A percentile compares a stretch with the other conserved stretches of the same genome.
These are phyloP conservation scores for Fistularia commersonii DNA, from an alignment of 2,797 vertebrate genomes.

Conservation along the genomic window DNA sequence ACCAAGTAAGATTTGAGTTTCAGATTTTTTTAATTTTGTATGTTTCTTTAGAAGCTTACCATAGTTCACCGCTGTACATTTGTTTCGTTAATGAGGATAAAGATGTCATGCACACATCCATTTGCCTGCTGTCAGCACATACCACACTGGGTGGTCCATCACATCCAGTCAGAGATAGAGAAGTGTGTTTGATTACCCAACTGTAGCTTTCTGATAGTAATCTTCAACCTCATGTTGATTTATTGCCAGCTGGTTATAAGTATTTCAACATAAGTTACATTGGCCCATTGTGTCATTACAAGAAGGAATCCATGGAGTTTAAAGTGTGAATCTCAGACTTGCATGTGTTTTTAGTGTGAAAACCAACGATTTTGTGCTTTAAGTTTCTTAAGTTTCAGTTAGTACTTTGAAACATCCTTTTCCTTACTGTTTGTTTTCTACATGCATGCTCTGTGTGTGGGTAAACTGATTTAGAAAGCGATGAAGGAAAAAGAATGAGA, in stretches of 20 bases:
- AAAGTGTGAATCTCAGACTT: no score
- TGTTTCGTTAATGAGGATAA: slow-evolving; percentile 17
- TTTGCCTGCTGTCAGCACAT: slow-evolving; percentile 8
- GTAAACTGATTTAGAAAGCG: slow-evolving; percentile 32
- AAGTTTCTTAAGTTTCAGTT: slow-evolving; percentile 2
- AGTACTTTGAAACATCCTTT: not conserved
- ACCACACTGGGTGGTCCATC: slow-evolving; percentile 41
- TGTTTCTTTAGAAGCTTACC: slow-evolving; percentile 8
- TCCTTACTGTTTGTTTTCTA: slow-evolving; percentile 19
- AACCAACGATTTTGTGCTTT: slow-evolving; percentile 4
- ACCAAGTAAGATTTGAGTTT: no score
- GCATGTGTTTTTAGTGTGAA: no score
- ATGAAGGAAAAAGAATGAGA: slow-evolving; percentile 47
- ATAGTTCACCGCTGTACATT: slow-evolving; percentile 19
- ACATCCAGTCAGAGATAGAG: slow-evolving; percentile 19
- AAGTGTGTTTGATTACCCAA: slow-evolving; percentile 1
- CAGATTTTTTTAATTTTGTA: no score
- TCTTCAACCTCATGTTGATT: slow-evolving; percentile 17
- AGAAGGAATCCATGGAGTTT: no score
- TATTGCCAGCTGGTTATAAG: slow-evolving; percentile 21
- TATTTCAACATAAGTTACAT: slow-evolving; percentile 10
- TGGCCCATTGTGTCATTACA: slow-evolving; percentile 15
- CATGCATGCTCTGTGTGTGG: slow-evolving; percentile 37
- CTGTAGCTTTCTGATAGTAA: slow-evolving; percentile 7
- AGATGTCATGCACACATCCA: slow-evolving; percentile 11